Base-by-base conservation (phyloP, 2,797 vertebrate species). In the Salarias fasciatus region DNA sequence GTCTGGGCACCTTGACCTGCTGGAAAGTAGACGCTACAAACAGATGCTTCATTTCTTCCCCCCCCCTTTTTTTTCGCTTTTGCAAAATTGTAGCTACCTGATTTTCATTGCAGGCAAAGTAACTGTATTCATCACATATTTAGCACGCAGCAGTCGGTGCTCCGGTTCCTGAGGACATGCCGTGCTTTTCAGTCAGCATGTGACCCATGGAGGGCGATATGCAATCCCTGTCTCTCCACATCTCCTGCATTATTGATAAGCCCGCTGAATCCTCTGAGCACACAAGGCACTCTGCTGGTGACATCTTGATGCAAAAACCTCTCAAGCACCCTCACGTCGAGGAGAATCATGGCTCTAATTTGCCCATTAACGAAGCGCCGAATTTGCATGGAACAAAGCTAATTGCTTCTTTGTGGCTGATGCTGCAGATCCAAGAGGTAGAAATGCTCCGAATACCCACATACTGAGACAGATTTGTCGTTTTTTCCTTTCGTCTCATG, bases 231-330 rank as follows among this genome's bases (percentile, higher is more conserved):
- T 70, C 79, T 87, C 86, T 86, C 79, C 76, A 59, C 71, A 79
- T 76, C 77, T 77, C 71, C 63, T 94, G 90, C 86, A 94, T 93
- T 91, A 94, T 92, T 91, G 82, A 93, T 92, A 80, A 84, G 83
- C 58, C 36, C 29, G 49, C 74, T 74, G 69, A 87, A 87, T 88
- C 68, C 81, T 81, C 77, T 75, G 72, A 74, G 77, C 49, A 30
- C 69, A 59, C 29, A 24, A 79, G 60, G 55, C 81, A 69, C 77
- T 82, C 71, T 63, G 79, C 70, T 68, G 56, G 72, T 52, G 65
- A 86, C 78, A 72, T 86, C 72, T 87, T 82, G 41, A 72, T 65
- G 75, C 79, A 79, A 77, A 86, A 79, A 71, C 71, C 65, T 82
- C 64, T 85, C 47, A 59, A 86, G 75, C 67, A 44, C 52, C 59